phyloP scores from a whole-genome alignment of 1,140 invertebrate genomes.

The Pteromalus puparum region DNA sequence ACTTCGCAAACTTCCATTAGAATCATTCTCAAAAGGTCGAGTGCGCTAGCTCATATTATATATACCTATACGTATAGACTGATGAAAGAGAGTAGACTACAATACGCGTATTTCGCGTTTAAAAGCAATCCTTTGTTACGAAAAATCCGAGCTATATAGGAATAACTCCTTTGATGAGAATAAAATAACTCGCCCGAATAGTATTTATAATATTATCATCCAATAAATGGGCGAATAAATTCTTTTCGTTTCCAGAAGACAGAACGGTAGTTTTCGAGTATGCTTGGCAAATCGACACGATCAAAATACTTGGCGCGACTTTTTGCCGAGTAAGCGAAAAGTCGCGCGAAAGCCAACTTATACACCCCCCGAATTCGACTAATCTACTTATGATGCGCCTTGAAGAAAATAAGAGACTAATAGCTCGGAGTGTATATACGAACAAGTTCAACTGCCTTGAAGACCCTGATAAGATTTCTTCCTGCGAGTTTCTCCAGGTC shows the following conservation, averaged over 20 bases:
- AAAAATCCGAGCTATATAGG: too few relatives aligned
- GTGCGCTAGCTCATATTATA: background rate
- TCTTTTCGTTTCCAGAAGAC: too few relatives aligned
- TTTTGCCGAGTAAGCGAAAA: background rate
- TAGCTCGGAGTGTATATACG: slow-evolving; percentile 57
- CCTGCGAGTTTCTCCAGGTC: slow-evolving; percentile 84
- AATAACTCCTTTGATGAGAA: too few relatives aligned
- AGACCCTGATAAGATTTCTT: slow-evolving; percentile 82
- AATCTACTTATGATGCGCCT: background rate
- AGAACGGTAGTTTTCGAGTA: background rate
- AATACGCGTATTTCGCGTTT: too few relatives aligned
- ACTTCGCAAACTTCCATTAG: background rate
- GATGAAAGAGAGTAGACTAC: too few relatives aligned
- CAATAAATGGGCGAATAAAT: too few relatives aligned
- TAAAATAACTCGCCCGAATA: too few relatives aligned
- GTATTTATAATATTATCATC: too few relatives aligned
- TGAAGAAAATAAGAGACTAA: too few relatives aligned
- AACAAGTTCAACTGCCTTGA: slow-evolving; percentile 81
- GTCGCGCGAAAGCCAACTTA: background rate
- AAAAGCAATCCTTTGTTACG: too few relatives aligned
- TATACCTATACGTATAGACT: too few relatives aligned
- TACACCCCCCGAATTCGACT: background rate
- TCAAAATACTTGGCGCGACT: background rate
- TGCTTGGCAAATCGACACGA: background rate
- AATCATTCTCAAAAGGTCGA: background rate